Conservation (phyloP, 2,113 vertebrate species). For the Sinocyclocheilus maitianheensis region DNA sequence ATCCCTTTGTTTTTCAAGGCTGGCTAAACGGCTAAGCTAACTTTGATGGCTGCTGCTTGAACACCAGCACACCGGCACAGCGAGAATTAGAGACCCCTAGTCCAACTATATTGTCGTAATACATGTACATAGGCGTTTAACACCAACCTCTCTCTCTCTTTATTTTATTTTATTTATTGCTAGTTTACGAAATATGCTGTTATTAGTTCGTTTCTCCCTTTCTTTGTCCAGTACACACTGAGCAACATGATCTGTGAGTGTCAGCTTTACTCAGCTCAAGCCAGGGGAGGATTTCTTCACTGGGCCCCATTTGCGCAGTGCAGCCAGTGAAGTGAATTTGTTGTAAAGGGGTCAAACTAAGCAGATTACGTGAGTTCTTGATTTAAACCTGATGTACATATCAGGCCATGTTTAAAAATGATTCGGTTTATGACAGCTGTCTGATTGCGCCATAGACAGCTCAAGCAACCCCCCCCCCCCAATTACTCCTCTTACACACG, state of each 20-base stretch:
- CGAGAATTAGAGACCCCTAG: not conserved
- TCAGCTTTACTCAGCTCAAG: conserved; percentile 34
- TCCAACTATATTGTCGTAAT: not conserved
- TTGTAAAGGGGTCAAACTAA: conserved; percentile 2
- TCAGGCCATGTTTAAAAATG: conserved; percentile 22
- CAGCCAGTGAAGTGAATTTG: conserved; percentile 1
- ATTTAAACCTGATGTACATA: not conserved
- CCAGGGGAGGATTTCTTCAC: conserved; percentile 22
- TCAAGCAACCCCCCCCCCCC: conserved; percentile 7
- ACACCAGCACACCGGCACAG: conserved; percentile 22
- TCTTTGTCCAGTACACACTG: conserved; percentile 12
- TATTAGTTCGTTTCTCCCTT: not conserved
- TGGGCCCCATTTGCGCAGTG: conserved; percentile 34
- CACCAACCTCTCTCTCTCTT: not conserved
- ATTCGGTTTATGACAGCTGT: conserved; percentile 15
- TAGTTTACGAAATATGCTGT: not conserved
- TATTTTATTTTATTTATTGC: not conserved
- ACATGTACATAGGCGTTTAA: not conserved
- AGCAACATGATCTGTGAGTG: conserved; percentile 36
- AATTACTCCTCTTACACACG: not conserved
- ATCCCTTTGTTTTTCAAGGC: conserved; percentile 59
- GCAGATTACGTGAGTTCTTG: not conserved
- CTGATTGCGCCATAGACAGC: not conserved
- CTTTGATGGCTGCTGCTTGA: conserved; percentile 36
- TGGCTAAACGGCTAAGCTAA: conserved; percentile 55